A percentile compares a stretch with the other conserved stretches of the same genome.
Evolutionary conservation across 2,888 invertebrate genomes (phyloP).

Genomic region (Callinectes sapidus): DNA sequence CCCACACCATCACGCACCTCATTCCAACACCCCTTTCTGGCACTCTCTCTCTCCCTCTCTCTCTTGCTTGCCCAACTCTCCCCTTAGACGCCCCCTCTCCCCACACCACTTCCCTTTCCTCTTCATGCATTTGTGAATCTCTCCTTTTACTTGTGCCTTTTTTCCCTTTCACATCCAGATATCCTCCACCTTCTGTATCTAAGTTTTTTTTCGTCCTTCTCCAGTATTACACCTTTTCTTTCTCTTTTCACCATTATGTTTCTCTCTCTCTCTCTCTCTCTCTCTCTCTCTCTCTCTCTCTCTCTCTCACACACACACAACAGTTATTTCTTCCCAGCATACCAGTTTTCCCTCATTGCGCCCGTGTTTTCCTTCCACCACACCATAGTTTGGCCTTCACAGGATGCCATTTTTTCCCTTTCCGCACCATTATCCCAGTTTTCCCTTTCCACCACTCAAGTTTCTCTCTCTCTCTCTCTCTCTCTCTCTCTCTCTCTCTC

Average conservation of each 20-base stretch:
- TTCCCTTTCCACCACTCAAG: no score
- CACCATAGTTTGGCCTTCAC: no score
- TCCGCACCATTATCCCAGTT: no score
- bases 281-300: background rate
- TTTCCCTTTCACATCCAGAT: background rate
- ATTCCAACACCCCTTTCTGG: background rate
- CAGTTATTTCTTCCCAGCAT: background rate
- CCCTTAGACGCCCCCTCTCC: no score
- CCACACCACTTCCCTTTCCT: background rate
- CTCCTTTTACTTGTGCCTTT: background rate
- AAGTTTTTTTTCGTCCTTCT: background rate
- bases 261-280: no score
- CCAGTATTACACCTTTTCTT: no score
- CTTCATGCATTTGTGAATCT: background rate
- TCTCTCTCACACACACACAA: no score
- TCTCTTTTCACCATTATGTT: background rate
- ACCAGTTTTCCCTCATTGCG: background rate
- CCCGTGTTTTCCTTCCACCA: background rate
- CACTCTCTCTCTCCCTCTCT: no score
- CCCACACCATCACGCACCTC: background rate
- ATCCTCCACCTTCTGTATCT: background rate
- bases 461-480: no score
- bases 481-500: no score
- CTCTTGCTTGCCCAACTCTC: background rate
- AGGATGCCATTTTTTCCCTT: no score